phyloP scores from a whole-genome alignment of 2,113 vertebrate genomes.

The Stigmatopora nigra region DNA sequence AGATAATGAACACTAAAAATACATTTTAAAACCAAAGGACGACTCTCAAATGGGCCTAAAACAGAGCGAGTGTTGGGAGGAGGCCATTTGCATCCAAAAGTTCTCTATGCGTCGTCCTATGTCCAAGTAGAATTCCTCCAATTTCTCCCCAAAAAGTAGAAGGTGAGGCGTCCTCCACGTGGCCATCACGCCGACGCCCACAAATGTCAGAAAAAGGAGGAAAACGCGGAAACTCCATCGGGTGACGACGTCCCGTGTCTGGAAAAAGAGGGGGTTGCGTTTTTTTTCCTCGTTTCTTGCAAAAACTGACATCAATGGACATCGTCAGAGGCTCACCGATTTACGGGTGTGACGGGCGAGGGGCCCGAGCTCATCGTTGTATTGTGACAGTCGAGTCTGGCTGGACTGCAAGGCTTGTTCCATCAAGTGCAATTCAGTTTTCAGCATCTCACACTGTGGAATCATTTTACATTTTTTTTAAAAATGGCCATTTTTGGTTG shows the following conservation, averaged over 20 bases:
- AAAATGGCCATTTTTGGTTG: too few species aligned
- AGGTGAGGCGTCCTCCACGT: slow-evolving; percentile 59
- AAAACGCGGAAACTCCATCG: slow-evolving; percentile 44
- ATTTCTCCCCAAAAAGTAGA: slow-evolving; percentile 61
- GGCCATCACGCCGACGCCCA: slow-evolving; percentile 7
- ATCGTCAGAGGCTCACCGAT: slow-evolving; percentile 26
- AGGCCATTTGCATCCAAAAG: slow-evolving; percentile 58
- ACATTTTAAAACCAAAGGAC: slow-evolving; percentile 8
- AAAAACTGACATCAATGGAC: slow-evolving; percentile 4
- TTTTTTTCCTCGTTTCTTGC: background rate
- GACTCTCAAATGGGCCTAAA: slow-evolving; percentile 63
- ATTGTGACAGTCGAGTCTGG: slow-evolving; percentile 75
- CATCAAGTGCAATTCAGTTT: slow-evolving; percentile 71
- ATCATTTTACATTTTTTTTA: slow-evolving; percentile 12
- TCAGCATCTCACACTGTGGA: slow-evolving; percentile 75
- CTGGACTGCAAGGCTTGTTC: slow-evolving; percentile 77
- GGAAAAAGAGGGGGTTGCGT: slow-evolving; percentile 9
- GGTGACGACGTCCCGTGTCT: slow-evolving; percentile 38
- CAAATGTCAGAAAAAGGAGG: slow-evolving; percentile 30
- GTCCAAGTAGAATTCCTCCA: slow-evolving; percentile 53
- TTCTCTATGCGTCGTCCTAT: slow-evolving; percentile 54
- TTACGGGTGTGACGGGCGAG: slow-evolving; percentile 48
- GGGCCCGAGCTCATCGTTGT: slow-evolving; percentile 73
- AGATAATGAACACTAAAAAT: background rate
- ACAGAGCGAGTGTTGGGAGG: slow-evolving; percentile 49